These are phyloP conservation scores for Haemorhous mexicanus DNA, from an alignment of 2,113 vertebrate genomes.

Conservation along the genomic window DNA sequence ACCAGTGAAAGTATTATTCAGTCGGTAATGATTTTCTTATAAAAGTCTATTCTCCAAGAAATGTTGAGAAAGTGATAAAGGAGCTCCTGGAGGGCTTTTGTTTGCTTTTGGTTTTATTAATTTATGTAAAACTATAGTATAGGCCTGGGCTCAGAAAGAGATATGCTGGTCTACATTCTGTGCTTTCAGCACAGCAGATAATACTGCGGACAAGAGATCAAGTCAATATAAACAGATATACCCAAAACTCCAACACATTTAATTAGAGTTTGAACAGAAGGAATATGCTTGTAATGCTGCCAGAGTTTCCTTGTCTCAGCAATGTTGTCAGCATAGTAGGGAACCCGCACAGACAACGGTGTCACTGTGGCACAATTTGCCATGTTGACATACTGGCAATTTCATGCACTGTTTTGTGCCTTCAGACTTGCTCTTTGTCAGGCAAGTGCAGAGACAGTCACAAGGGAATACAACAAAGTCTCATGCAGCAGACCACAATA, in stretches of 20 bases:
- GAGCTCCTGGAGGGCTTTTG: conserved; percentile 9
- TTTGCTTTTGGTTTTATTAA: conserved; percentile 23
- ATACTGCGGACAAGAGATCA: not conserved
- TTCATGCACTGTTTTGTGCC: not conserved
- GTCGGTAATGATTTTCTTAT: conserved; percentile 14
- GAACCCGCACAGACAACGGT: not conserved
- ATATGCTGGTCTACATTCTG: not conserved
- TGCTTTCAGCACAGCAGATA: not conserved
- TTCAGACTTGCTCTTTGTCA: not conserved
- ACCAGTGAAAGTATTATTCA: not conserved
- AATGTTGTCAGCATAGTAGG: not conserved
- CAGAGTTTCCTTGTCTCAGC: not conserved
- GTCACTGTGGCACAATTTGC: not conserved
- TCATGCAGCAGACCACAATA: not conserved
- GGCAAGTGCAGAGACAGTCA: not conserved
- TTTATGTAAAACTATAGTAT: not conserved
- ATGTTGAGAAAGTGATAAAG: conserved; percentile 7
- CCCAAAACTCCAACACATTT: not conserved
- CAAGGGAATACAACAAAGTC: not conserved
- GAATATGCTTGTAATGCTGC: not conserved
- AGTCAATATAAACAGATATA: not conserved
- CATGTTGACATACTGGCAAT: not conserved
- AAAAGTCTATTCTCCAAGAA: not conserved
- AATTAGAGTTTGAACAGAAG: not conserved
- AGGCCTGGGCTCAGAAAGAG: not conserved